These are phyloP conservation scores for Greenwoodochromis staneri DNA, from an alignment of 2,113 vertebrate genomes.

Conservation along the genomic window DNA sequence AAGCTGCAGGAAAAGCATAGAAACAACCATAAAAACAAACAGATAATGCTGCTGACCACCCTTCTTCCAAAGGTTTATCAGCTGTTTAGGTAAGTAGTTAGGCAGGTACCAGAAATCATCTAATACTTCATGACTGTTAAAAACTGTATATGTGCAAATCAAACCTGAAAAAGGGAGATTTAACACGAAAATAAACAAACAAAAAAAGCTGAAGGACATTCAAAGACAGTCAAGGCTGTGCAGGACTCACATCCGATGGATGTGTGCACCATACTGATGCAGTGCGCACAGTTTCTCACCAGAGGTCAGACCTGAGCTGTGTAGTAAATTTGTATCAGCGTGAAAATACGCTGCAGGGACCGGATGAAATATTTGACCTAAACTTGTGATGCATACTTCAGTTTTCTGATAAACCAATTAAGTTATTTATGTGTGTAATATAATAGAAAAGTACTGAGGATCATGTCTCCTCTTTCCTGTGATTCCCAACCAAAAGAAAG, in stretches of 20 bases:
- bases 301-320: slow-evolving; percentile 26
- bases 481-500: neutral
- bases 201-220: neutral
- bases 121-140: neutral
- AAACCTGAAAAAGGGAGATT: neutral
- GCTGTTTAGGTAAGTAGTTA: neutral
- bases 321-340: neutral
- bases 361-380: neutral
- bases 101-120: neutral
- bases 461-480: neutral
- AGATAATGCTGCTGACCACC: neutral
- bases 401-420: neutral
- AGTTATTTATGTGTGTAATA: neutral
- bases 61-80: neutral
- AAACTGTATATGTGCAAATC: neutral
- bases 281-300: neutral
- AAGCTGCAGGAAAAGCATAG: neutral
- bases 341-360: neutral
- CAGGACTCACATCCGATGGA: neutral
- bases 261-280: neutral
- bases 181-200: neutral
- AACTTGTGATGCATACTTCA: neutral
- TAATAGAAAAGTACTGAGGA: neutral
- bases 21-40: neutral
- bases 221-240: neutral